Conservation (phyloP, 2,113 vertebrate genomes). For the Aegithalos caudatus region DNA sequence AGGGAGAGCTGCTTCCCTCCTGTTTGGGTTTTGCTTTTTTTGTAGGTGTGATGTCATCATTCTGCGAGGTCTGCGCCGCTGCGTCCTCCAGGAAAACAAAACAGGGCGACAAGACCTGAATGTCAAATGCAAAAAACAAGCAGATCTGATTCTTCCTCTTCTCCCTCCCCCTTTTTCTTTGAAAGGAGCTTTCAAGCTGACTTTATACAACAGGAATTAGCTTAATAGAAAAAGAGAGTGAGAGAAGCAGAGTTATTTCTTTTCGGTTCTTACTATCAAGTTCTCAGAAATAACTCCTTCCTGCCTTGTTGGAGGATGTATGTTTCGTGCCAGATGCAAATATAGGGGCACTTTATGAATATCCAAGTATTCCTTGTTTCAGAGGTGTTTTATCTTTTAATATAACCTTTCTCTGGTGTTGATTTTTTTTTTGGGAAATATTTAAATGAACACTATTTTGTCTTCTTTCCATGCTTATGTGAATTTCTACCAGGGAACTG, state of each 20-base stretch:
- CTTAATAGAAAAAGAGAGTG: neutral
- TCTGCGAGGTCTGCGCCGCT: slow-evolving; percentile 20
- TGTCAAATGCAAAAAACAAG: slow-evolving; percentile 35
- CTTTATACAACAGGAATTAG: slow-evolving; percentile 50
- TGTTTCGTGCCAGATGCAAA: neutral
- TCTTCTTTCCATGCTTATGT: neutral
- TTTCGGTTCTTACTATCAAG: neutral
- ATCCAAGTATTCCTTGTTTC: neutral
- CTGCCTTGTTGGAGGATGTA: neutral
- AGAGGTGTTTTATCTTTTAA: neutral
- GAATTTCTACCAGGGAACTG: neutral
- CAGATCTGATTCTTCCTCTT: slow-evolving; percentile 25
- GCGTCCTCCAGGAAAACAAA: slow-evolving; percentile 61
- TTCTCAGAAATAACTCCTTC: neutral
- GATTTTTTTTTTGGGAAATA: neutral
- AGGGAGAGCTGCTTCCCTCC: neutral
- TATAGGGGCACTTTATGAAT: neutral
- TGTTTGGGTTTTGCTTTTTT: neutral
- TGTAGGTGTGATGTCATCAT: slow-evolving; percentile 38
- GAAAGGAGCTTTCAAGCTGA: slow-evolving; percentile 57
- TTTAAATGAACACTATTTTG: neutral
- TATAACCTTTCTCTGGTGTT: neutral
- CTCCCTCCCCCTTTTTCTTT: slow-evolving; percentile 35
- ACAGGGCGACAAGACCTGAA: slow-evolving; percentile 35
- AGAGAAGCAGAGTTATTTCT: neutral